phyloP scores from a whole-genome alignment of 1,140 invertebrate genomes.

The Temnothorax nylanderi region DNA sequence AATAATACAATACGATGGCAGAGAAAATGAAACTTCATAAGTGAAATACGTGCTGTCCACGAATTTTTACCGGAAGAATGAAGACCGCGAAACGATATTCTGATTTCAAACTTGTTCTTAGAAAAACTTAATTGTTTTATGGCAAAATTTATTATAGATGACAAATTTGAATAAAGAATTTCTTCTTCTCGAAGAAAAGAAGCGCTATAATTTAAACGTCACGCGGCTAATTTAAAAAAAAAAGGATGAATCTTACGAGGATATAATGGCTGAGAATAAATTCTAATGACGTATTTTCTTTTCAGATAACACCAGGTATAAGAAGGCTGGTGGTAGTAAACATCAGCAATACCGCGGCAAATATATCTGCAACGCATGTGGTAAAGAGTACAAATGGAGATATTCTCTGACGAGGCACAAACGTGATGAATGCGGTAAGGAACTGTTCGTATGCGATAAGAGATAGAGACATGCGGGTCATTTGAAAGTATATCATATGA shows the following conservation, averaged over 20 bases:
- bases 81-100: neutral
- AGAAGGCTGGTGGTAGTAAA: neutral
- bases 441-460: neutral
- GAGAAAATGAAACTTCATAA: neutral
- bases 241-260: neutral
- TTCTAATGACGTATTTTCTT: neutral
- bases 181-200: neutral
- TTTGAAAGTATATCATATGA: neutral
- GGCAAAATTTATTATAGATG: neutral
- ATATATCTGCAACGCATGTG: constrained; percentile 74
- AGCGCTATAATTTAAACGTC: neutral
- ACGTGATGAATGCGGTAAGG: neutral
- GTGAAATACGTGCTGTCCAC: neutral
- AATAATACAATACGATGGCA: neutral
- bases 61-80: neutral
- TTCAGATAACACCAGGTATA: neutral
- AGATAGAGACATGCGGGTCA: neutral
- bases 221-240: neutral
- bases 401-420: constrained; percentile 82
- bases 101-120: neutral
- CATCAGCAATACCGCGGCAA: neutral
- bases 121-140: constrained; percentile 4
- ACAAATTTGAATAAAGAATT: neutral
- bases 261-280: neutral
- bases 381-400: constrained; percentile 80